A percentile compares a stretch with the other conserved stretches of the same genome.
These are phyloP conservation scores for Pollenia labialis DNA, from an alignment of 2,888 invertebrate genomes.

Conservation along the genomic window DNA sequence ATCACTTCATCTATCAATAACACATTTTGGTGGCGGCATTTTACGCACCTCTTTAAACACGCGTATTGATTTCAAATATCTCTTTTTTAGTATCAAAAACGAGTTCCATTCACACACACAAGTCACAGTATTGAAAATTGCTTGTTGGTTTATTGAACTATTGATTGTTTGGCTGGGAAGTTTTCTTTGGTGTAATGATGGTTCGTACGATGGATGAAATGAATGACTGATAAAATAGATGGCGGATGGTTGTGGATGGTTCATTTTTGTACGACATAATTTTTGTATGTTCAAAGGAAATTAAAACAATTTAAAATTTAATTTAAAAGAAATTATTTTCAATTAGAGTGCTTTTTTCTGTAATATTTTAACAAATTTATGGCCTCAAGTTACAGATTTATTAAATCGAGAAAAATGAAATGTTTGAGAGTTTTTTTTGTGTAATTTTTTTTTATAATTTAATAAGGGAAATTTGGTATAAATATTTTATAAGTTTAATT, in stretches of 20 bases:
- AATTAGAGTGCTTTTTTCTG: slow-evolving; percentile 46
- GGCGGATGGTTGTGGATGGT: slow-evolving; percentile 31
- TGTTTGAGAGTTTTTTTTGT: background rate
- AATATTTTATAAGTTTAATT: background rate
- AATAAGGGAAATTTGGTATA: background rate
- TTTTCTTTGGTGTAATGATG: slow-evolving; percentile 31
- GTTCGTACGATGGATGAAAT: slow-evolving; percentile 4
- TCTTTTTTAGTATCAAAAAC: slow-evolving; percentile 57
- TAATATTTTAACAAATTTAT: slow-evolving; percentile 43
- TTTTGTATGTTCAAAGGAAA: slow-evolving; percentile 72
- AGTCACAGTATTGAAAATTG: slow-evolving; percentile 27
- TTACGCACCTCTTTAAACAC: slow-evolving; percentile 69
- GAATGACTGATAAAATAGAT: background rate
- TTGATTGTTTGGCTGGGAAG: slow-evolving; percentile 44
- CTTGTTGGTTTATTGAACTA: slow-evolving; percentile 61
- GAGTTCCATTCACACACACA: slow-evolving; percentile 36
- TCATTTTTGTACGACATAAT: slow-evolving; percentile 48
- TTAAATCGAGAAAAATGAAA: background rate
- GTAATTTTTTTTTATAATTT: no score
- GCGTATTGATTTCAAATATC: slow-evolving; percentile 75
- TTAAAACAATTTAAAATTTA: slow-evolving; percentile 70
- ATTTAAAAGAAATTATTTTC: slow-evolving; percentile 68
- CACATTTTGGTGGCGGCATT: slow-evolving; percentile 67
- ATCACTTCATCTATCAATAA: slow-evolving; percentile 72
- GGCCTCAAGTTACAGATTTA: slow-evolving; percentile 32